phyloP scores from a whole-genome alignment of 1,140 invertebrate genomes.

The Nymphalis io region DNA sequence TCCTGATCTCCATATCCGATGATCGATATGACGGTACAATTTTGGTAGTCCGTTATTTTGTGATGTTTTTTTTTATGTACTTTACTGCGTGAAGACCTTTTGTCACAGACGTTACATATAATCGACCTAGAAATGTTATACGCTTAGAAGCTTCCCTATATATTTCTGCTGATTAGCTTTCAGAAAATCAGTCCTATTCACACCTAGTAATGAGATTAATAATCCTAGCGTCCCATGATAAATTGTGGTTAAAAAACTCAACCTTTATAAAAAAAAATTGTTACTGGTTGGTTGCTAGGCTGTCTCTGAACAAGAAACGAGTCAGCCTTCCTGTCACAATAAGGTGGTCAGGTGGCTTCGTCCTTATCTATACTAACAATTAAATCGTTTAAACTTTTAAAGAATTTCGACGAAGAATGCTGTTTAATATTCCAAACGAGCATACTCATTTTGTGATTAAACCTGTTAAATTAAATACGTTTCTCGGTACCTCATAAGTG shows the following conservation, averaged over 20 bases:
- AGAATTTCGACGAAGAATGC: constrained; percentile 4
- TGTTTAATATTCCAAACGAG: constrained; percentile 1
- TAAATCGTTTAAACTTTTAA: not conserved
- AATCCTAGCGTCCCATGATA: not conserved
- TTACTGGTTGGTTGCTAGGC: not conserved
- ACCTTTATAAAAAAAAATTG: not conserved
- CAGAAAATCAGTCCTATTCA: too few relatives aligned
- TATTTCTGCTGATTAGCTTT: too few relatives aligned
- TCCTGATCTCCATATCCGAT: too few relatives aligned
- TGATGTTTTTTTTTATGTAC: too few relatives aligned
- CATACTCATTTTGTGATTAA: not conserved
- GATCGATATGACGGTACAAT: too few relatives aligned
- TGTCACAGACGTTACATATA: too few relatives aligned
- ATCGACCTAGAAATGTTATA: too few relatives aligned
- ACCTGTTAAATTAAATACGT: not conserved
- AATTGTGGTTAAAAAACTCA: not conserved
- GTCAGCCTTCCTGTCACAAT: not conserved
- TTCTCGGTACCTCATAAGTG: not conserved
- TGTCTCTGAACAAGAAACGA: constrained; percentile 4
- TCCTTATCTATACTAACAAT: constrained; percentile 9
- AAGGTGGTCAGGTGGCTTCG: not conserved
- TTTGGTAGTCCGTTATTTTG: too few relatives aligned
- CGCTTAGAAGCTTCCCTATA: too few relatives aligned
- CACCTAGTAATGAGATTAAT: not conserved
- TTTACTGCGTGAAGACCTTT: too few relatives aligned